Percentiles rank a stretch among this genome's conserved stretches.
These are phyloP conservation scores for Drosophila leontia DNA, from an alignment of 1,140 invertebrate genomes.

Conservation along the genomic window DNA sequence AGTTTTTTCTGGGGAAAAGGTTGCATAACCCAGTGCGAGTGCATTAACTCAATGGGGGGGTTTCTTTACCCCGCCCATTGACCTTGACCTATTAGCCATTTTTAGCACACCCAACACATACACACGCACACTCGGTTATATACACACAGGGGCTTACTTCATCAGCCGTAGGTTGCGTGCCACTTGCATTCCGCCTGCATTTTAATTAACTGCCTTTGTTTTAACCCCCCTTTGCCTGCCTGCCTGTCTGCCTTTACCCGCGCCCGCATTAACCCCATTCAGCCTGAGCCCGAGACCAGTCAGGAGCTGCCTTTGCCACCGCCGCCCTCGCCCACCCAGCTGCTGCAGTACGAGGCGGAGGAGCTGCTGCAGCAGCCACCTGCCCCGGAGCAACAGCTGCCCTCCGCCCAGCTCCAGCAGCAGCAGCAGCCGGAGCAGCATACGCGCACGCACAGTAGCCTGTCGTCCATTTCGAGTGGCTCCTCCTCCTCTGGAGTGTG, in stretches of 20 bases:
- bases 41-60: conserved; percentile 7
- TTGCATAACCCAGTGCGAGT: conserved; percentile 32
- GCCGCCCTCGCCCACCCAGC: conserved; percentile 78
- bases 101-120: conserved; percentile 39
- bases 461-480: conserved; percentile 70
- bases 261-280: conserved; percentile 72
- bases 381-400: conserved; percentile 29
- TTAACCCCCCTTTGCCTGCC: conserved; percentile 41
- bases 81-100: conserved; percentile 77
- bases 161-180: conserved; percentile 38
- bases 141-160: conserved; percentile 18
- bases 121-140: conserved; percentile 2
- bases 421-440: conserved; percentile 49
- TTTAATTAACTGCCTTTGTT: conserved; percentile 76
- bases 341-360: conserved; percentile 70
- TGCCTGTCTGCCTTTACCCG: not conserved
- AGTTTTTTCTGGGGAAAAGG: conserved; percentile 14
- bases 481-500: conserved; percentile 68
- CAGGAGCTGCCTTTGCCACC: conserved; percentile 74
- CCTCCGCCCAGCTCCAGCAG: conserved; percentile 36
- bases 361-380: conserved; percentile 40
- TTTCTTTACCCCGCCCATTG: conserved; percentile 53
- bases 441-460: conserved; percentile 74
- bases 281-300: conserved; percentile 42
- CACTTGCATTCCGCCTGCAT: conserved; percentile 32